Evolutionary conservation across 2,797 vertebrate species (phyloP).

Genomic region (Acanthurus tractus): DNA sequence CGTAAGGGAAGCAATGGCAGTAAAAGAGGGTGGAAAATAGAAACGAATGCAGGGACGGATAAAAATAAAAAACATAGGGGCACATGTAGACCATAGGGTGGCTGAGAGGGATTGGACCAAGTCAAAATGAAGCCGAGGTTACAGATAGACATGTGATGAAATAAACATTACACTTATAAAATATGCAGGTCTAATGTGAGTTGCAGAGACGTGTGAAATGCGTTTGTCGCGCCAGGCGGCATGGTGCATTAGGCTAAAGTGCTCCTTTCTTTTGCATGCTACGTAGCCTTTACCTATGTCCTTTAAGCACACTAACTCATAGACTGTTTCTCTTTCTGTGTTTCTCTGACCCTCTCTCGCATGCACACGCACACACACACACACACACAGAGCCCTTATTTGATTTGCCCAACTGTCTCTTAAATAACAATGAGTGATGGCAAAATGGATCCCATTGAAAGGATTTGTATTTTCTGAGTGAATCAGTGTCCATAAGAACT

Average conservation of each 20-base stretch:
- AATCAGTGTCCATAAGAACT: slow-evolving; percentile 26
- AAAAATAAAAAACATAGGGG: not conserved
- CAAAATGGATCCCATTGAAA: slow-evolving; percentile 36
- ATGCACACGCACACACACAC: not conserved
- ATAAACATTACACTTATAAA: slow-evolving; percentile 66
- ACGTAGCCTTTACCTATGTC: slow-evolving; percentile 24
- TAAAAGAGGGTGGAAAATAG: slow-evolving; percentile 9
- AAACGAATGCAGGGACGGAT: not conserved
- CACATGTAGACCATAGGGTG: not conserved
- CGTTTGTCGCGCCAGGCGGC: slow-evolving; percentile 3
- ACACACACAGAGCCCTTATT: not conserved
- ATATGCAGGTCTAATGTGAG: slow-evolving; percentile 55
- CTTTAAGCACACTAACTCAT: slow-evolving; percentile 12
- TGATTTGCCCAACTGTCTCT: slow-evolving; percentile 27
- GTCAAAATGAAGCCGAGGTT: slow-evolving; percentile 13
- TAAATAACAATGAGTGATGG: slow-evolving; percentile 25
- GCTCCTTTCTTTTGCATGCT: slow-evolving; percentile 25
- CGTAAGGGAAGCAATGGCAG: not conserved
- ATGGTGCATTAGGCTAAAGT: slow-evolving; percentile 34
- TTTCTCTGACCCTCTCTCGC: no score
- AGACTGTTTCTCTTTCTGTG: not conserved
- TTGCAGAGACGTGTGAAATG: slow-evolving; percentile 35
- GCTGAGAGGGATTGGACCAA: not conserved
- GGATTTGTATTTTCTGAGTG: slow-evolving; percentile 21
- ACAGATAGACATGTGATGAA: slow-evolving; percentile 50